Conservation (phyloP, 1,140 invertebrate genomes). For the Caenorhabditis brenneri region DNA sequence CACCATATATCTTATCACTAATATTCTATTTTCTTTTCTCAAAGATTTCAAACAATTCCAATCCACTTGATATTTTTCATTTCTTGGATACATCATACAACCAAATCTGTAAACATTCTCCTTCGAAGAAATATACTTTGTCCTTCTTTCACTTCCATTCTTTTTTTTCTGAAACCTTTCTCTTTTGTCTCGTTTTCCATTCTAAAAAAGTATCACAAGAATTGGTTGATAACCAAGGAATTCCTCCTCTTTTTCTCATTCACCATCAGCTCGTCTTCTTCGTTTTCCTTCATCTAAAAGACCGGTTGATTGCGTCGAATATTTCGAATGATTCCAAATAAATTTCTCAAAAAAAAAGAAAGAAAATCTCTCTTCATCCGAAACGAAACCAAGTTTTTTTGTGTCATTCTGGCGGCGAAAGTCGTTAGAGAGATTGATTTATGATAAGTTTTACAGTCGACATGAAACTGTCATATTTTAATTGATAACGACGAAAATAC, state of each 20-base stretch:
- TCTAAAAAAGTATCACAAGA: not conserved
- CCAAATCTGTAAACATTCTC: not conserved
- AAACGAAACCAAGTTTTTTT: not conserved
- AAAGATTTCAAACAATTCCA: not conserved
- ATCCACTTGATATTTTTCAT: not conserved
- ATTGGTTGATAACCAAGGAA: not conserved
- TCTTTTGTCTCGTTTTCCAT: no score
- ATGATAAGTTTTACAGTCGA: not conserved
- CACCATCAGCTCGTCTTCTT: not conserved
- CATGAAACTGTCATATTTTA: not conserved
- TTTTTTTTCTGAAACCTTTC: not conserved
- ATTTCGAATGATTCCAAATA: conserved; percentile 4
- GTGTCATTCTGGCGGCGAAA: not conserved
- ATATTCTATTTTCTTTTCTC: not conserved
- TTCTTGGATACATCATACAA: not conserved
- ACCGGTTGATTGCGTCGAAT: not conserved
- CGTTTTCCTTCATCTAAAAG: not conserved
- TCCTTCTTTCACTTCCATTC: not conserved
- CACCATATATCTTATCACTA: not conserved
- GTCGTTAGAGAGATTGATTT: not conserved
- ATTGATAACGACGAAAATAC: not conserved
- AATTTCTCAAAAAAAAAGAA: not conserved
- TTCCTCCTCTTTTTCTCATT: not conserved
- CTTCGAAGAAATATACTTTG: not conserved
- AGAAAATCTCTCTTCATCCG: not conserved